Base-by-base conservation (phyloP, 2,113 vertebrate genomes). In the Herpailurus yagouaroundi region DNA sequence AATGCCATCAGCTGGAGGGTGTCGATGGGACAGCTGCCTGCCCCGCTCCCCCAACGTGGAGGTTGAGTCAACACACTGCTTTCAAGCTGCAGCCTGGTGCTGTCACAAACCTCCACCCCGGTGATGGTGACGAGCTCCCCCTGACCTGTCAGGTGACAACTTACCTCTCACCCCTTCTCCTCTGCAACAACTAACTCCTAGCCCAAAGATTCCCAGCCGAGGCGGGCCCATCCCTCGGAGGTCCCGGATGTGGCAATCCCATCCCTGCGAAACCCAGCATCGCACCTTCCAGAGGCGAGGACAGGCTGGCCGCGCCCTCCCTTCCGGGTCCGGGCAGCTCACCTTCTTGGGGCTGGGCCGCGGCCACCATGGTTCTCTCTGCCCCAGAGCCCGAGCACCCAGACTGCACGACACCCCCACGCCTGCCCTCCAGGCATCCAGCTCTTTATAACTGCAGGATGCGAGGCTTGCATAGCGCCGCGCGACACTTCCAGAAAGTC, bases 371-470 rank as follows among this genome's bases (percentile, higher is more conserved):
- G 21, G 8, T 13, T 64, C 90, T 73, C 57, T 91, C 38, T 52
- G 60, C 83, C 95, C 31, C 18, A 0, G 18, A 73, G 77, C 64
- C n/a, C 2, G n/a, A 25, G 50, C 91, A 48, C 68, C 80, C 16
- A 11, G 33, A 29, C 33, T 52, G 88, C 96, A 85, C 95, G 89
- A 79, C 73, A 94, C 63, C 68, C 74, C 27, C 6, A 66, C 95
- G 95, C 97, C 97, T 97, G 73, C 94, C 45, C 94, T 87, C 64
- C 84, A 2, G 0, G 0, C 36, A 11, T 11, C 13, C 0, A 0
- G 81, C 98, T 98, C 98, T 98, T 98, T 97, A 97, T 97, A 98
- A 96, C 89, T 79, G 73, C 93, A 80, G 73, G 96, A 95, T 94
- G 95, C 97, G 92, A 98, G 98, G 97, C 97, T 89, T 97, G 97